Evolutionary conservation across 2,113 vertebrate species (phyloP).

Genomic region (Indri indri): DNA sequence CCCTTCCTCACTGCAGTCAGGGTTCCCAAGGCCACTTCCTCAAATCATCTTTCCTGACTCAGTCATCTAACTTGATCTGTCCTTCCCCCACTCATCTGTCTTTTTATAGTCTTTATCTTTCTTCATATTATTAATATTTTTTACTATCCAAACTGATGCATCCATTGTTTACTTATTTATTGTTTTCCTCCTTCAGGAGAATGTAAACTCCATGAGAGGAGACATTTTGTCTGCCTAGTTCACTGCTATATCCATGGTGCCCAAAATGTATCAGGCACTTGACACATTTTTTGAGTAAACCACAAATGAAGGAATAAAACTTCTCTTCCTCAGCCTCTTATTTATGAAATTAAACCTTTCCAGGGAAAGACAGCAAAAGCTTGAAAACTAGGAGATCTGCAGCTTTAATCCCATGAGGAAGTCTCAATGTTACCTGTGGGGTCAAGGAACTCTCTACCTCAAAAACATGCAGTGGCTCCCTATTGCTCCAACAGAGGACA

Average conservation of each 20-base stretch:
- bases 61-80: neutral
- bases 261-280: neutral
- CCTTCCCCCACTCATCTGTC: neutral
- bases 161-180: neutral
- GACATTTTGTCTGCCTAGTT: neutral
- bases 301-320: neutral
- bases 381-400: neutral
- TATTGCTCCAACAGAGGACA: neutral
- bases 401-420: neutral
- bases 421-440: neutral
- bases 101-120: neutral
- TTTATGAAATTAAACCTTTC: constrained; percentile 17
- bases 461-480: neutral
- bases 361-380: neutral
- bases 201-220: neutral
- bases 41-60: neutral
- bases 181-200: neutral
- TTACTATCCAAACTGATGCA: neutral
- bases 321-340: neutral
- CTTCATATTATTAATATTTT: neutral
- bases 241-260: neutral
- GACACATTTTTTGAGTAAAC: neutral
- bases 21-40: neutral
- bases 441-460: neutral
- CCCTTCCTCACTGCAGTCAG: no score